Conservation (phyloP, 1,140 invertebrate genomes). For the Magallana ariakensis region DNA sequence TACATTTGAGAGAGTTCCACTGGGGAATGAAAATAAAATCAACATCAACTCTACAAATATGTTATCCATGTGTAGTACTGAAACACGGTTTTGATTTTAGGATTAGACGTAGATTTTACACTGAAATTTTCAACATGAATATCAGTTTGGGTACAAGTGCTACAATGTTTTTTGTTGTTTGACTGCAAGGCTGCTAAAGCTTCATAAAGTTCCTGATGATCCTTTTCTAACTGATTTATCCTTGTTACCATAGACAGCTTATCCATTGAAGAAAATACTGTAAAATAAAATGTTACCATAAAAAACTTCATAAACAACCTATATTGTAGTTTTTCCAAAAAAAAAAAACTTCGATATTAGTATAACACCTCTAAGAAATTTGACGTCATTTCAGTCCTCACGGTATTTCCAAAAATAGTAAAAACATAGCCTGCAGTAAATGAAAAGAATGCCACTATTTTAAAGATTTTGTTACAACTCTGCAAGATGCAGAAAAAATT, state of each 20-base stretch:
- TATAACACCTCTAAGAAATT: no score
- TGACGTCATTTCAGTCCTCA: no score
- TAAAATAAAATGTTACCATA: background rate
- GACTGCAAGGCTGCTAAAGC: background rate
- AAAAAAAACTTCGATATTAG: no score
- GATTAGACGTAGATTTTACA: conserved; percentile 1
- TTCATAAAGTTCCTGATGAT: background rate
- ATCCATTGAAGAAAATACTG: conserved; percentile 36
- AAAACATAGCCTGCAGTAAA: no score
- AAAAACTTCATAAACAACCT: no score
- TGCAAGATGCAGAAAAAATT: no score
- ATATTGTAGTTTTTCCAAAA: no score
- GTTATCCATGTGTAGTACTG: conserved; percentile 6
- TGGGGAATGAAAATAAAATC: conserved; percentile 6
- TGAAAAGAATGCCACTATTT: no score
- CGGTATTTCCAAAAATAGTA: no score
- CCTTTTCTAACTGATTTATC: conserved; percentile 9
- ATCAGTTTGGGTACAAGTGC: no score
- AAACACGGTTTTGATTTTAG: background rate
- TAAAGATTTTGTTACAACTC: no score
- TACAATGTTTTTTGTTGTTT: background rate
- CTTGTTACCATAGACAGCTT: conserved; percentile 9
- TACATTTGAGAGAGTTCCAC: background rate
- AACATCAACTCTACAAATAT: background rate
- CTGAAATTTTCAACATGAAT: no score